Percentiles rank a stretch among this genome's conserved stretches.
Evolutionary conservation across 2,113 vertebrate genomes (phyloP).

Genomic region (Leptocoma aspasia): DNA sequence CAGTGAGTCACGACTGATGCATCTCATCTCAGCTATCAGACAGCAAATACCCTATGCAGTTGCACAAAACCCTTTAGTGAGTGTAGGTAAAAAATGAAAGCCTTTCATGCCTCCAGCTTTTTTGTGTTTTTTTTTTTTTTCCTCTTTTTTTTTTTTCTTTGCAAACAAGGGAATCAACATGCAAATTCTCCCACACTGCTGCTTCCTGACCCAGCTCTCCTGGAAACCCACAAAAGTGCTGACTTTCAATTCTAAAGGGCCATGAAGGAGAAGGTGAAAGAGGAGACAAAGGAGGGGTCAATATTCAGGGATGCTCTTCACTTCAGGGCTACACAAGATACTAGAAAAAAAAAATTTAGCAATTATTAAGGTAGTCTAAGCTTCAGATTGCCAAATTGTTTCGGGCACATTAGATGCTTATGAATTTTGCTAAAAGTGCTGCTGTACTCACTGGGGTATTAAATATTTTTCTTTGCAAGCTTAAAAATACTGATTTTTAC

Average conservation of each 20-base stretch:
- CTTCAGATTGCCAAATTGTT: neutral
- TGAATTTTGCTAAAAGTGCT: neutral
- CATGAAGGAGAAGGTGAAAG: neutral
- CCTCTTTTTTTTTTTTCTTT: neutral
- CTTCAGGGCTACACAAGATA: neutral
- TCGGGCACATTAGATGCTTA: neutral
- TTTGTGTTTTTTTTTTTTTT: too few species aligned
- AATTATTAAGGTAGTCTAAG: neutral
- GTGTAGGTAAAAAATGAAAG: neutral
- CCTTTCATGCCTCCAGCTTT: neutral
- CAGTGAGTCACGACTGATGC: accelerated
- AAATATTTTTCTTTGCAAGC: conserved; percentile 46
- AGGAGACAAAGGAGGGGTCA: neutral
- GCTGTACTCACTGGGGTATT: neutral
- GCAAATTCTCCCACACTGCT: neutral
- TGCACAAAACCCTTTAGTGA: neutral
- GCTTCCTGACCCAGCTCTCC: neutral
- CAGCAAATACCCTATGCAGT: neutral
- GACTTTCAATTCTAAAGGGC: neutral
- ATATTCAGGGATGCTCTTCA: neutral
- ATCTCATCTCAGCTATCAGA: neutral
- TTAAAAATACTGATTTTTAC: neutral
- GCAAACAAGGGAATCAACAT: neutral
- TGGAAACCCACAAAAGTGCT: neutral
- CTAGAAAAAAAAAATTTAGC: neutral